Base-by-base conservation (phyloP, 2,113 vertebrate species). In the Otocyon megalotis region DNA sequence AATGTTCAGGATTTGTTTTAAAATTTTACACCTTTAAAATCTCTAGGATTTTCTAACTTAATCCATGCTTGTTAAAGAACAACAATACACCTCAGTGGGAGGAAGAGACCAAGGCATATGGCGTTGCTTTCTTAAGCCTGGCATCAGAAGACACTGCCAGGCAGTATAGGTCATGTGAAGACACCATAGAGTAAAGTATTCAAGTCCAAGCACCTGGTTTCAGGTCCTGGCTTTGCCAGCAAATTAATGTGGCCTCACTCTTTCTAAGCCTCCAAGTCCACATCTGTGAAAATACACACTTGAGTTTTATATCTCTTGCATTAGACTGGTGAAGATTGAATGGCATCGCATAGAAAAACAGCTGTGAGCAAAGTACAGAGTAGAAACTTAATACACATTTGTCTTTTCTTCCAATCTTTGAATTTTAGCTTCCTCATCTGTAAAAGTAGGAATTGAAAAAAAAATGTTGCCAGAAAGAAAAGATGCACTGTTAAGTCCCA, bases 11-110 rank as follows among this genome's bases (percentile, higher is more conserved):
- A 77, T 92, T 96, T 93, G 85, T 97, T 97, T 97, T 82, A 82
- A 96, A 96, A 93, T 79, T 53, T 85, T 92, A 90, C 43, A 81
- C 53, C 86, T 96, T 97, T 95, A 92, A 96, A 94, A 88, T 96
- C 84, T 93, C 80, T 88, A 97, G 92, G 95, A 92, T 97, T 98
- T 98, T 97, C 76, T 95, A 92, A 89, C 65, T 97, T 95, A 94
- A 84, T 92, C 63, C 12, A 5, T 92, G 89, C 97, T 96, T 96
- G 85, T 93, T 96, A 94, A 96, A 94, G 95, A 96, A 85, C 81
- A 95, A 83, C 77, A 95, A 35, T 82, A 88, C 30, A 96, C 96
- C 87, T 96, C 72, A 15, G 85, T 76, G 50, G 74, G 93, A 93
- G 90, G 93, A 93, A 92, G 62, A 85, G 24, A 82, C 54, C 8